phyloP scores from a whole-genome alignment of 2,797 vertebrate genomes.

The Vireo griseus region DNA sequence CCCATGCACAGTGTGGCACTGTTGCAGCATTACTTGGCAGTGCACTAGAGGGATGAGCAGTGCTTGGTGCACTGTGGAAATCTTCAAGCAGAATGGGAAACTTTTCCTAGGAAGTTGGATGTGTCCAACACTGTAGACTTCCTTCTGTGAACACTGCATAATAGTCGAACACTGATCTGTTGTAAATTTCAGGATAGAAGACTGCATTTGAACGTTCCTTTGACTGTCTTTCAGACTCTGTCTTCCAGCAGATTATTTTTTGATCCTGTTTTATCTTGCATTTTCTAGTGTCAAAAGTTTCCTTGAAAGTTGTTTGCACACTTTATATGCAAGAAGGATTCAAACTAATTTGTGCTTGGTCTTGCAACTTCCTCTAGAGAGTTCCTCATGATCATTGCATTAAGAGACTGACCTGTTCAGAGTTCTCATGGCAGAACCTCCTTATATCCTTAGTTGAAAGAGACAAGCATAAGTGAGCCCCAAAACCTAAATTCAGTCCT shows the following conservation, averaged over 20 bases:
- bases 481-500: neutral
- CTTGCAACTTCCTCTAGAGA: neutral
- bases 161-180: neutral
- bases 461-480: neutral
- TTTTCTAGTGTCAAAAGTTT: neutral
- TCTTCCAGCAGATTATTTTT: neutral
- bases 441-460: neutral
- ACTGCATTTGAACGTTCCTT: neutral
- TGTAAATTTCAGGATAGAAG: neutral
- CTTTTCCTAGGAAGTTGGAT: accelerated
- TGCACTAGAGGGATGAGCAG: neutral
- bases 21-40: neutral
- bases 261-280: neutral
- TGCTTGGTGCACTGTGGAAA: accelerated
- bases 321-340: neutral
- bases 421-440: neutral
- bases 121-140: neutral
- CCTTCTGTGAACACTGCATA: neutral
- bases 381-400: neutral
- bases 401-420: neutral
- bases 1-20: accelerated
- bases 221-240: neutral
- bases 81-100: accelerated
- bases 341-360: neutral
- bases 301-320: neutral